phyloP scores from a whole-genome alignment of 2,113 vertebrate genomes.

The Vulpes vulpes region DNA sequence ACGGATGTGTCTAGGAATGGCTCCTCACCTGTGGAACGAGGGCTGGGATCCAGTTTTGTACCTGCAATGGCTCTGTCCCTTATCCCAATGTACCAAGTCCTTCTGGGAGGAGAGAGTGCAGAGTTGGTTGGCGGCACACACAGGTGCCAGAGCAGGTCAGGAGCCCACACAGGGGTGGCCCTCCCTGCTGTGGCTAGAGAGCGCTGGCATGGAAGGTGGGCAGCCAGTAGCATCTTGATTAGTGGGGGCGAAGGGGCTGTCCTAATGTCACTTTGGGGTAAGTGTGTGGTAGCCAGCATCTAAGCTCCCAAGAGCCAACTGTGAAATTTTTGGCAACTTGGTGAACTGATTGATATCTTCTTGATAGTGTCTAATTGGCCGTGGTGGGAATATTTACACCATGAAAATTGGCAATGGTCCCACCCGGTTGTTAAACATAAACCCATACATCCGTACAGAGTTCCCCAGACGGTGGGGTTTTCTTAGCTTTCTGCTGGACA shows the following conservation, averaged over 20 bases:
- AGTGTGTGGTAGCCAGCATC: neutral
- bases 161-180: rapidly evolving
- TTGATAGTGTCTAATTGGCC: neutral
- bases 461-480: neutral
- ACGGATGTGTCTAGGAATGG: rapidly evolving
- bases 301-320: neutral
- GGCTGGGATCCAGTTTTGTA: no score
- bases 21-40: neutral
- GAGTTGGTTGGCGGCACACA: neutral
- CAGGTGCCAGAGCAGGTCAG: neutral
- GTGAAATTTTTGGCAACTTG: neutral
- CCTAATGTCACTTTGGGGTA: neutral
- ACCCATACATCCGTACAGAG: rapidly evolving
- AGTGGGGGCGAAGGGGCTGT: no score
- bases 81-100: neutral
- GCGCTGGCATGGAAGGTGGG: neutral
- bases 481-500: neutral
- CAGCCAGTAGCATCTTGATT: neutral
- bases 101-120: neutral
- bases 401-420: neutral
- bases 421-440: neutral
- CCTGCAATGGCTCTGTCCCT: neutral
- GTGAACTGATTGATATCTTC: neutral
- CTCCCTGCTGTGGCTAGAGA: neutral
- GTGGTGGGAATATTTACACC: neutral